phyloP scores from a whole-genome alignment of 2,888 invertebrate genomes.

The Archips crataeganus region DNA sequence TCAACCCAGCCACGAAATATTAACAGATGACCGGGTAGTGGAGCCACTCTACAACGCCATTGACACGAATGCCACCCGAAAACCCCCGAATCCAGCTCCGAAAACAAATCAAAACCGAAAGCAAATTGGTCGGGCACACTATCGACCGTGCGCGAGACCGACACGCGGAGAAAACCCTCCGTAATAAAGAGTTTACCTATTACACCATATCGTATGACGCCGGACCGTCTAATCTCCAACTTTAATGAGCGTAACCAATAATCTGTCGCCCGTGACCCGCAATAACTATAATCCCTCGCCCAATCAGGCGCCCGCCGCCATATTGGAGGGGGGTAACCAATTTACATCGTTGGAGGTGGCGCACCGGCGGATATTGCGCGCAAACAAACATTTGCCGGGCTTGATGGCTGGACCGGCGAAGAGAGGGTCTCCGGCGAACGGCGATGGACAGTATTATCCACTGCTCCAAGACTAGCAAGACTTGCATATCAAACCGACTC shows the following conservation, averaged over 20 bases:
- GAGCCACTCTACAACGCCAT: no score
- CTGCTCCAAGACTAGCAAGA: background rate
- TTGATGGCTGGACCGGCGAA: no score
- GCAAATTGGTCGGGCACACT: no score
- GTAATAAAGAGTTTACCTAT: background rate
- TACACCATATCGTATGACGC: background rate
- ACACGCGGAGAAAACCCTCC: background rate
- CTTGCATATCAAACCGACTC: background rate
- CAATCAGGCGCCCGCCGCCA: conserved; percentile 3
- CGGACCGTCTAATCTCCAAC: background rate
- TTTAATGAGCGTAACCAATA: conserved; percentile 1
- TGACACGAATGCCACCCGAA: no score
- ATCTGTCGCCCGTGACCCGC: background rate
- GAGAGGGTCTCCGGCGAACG: background rate
- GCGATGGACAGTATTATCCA: no score
- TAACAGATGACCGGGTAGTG: no score
- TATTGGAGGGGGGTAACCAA: background rate
- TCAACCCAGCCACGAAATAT: no score
- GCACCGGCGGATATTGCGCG: background rate
- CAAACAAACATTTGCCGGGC: background rate
- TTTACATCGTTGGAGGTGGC: background rate
- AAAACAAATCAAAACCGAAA: no score
- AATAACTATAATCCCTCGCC: background rate
- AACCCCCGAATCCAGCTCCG: no score
- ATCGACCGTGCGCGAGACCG: no score